Base-by-base conservation (phyloP, 2,113 vertebrate genomes). In the Egretta garzetta region DNA sequence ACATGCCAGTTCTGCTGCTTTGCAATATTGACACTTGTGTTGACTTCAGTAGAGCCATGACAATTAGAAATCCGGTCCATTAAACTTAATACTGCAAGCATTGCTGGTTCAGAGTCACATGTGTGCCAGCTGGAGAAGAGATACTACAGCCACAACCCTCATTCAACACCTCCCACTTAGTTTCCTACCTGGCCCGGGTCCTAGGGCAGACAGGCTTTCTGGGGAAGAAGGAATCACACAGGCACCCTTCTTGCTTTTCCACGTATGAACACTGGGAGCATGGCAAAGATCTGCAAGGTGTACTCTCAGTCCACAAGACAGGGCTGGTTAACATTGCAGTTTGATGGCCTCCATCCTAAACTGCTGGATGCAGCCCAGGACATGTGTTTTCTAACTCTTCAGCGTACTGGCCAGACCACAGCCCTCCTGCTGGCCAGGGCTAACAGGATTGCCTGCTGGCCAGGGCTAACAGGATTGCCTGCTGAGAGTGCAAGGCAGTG, bases 241-340 rank as follows among this genome's bases (percentile, higher is more conserved):
- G 23, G 11, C 24, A 68, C 8, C 24, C n/a, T 45, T 75, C 16
- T 37, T 47, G 12, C 80, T 79, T 56, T 82, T 77, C 52, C 62
- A 75, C 1, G 0, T 9, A 14, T 0, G 0, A 72, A 39, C n/a
- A 59, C 3, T 0, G 14, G 33, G 60, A 79, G 16, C 7, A 4
- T 16, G 3, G 1, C 28, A 56, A 22, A 39, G 33, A 4, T 70
- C 33, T 87, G 45, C 33, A 35, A 80, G 41, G 43, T 6, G 4
- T 1, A 0, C 9, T 16, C n/a, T 30, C 26, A 30, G 60, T 23
- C 59, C 64, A 68, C 28, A 13, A 24, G 21, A 33, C 1, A 0
- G 30, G n/a, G 47, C 27, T 43, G 27, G 14, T 32, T 63, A 58
- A 67, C 4, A 1, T 8, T 3, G 1, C 27, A 21, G 56, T 24